Percentiles rank a stretch among this genome's conserved stretches.
These are phyloP conservation scores for Porites evermanni DNA, from an alignment of 92 coral and sea anemone species.

Conservation along the genomic window DNA sequence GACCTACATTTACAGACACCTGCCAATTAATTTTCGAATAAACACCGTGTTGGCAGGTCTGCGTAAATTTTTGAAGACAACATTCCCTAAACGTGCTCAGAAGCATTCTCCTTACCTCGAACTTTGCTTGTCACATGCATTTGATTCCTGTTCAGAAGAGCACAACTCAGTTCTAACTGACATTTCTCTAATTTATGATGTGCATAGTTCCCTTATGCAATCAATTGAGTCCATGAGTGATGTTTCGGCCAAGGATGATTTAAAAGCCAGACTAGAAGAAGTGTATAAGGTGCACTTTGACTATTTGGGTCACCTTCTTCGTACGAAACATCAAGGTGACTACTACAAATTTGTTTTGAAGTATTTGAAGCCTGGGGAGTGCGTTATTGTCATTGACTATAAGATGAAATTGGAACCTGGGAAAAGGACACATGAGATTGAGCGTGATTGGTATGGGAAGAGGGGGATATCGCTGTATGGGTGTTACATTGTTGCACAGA, in stretches of 20 bases:
- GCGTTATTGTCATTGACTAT: slow-evolving; percentile 34
- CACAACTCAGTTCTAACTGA: slow-evolving; percentile 10
- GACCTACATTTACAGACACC: slow-evolving; percentile 37
- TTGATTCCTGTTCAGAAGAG: slow-evolving; percentile 35
- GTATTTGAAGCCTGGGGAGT: slow-evolving; percentile 47
- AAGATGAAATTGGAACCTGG: slow-evolving; percentile 57
- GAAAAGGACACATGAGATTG: slow-evolving; percentile 20
- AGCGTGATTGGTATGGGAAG: slow-evolving; percentile 52
- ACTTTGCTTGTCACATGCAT: slow-evolving; percentile 38
- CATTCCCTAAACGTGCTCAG: slow-evolving; percentile 17
- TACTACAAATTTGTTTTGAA: slow-evolving; percentile 30
- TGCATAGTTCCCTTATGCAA: neutral
- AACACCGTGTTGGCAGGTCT: slow-evolving; percentile 53
- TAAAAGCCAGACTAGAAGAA: neutral
- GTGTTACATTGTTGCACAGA: slow-evolving; percentile 9
- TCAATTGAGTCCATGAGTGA: neutral
- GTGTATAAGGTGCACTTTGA: neutral
- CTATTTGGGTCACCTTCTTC: slow-evolving; percentile 22
- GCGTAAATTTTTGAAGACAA: slow-evolving; percentile 41
- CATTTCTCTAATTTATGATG: slow-evolving; percentile 1
- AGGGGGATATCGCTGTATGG: slow-evolving; percentile 45
- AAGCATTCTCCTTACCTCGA: slow-evolving; percentile 45
- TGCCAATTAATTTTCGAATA: slow-evolving; percentile 28
- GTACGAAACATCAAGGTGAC: slow-evolving; percentile 42
- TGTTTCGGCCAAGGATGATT: neutral